phyloP scores from a whole-genome alignment of 2,888 invertebrate species.

The Augiades crinisus region DNA sequence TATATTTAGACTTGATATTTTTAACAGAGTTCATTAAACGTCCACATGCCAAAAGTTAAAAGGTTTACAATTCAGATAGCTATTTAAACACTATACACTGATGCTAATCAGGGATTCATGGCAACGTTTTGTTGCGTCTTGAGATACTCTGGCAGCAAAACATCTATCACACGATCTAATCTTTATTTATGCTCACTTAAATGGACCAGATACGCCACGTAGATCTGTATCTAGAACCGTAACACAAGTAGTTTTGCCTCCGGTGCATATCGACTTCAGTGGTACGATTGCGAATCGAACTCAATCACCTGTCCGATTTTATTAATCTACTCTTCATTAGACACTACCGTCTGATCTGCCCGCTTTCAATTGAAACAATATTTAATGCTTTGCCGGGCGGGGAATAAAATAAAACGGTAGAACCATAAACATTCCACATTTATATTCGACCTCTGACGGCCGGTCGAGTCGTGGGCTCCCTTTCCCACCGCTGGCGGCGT shows the following conservation, averaged over 20 bases:
- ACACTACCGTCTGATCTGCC: conserved; percentile 68
- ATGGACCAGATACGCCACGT: conserved; percentile 28
- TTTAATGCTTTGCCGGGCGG: conserved; percentile 74
- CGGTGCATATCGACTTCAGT: conserved; percentile 36
- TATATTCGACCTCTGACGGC: conserved; percentile 78
- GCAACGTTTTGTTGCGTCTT: background rate
- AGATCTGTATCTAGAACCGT: conserved; percentile 49
- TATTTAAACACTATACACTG: background rate
- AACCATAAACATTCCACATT: conserved; percentile 81
- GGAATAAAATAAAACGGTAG: conserved; percentile 80
- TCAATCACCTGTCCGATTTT: conserved; percentile 64
- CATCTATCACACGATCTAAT: conserved; percentile 28
- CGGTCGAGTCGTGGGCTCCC: conserved; percentile 53
- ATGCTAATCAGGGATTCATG: background rate
- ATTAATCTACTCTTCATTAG: conserved; percentile 75
- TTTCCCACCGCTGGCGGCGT: conserved; percentile 43
- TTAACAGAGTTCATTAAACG: too few species aligned
- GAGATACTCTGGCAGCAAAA: background rate
- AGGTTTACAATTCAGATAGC: background rate
- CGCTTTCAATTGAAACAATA: conserved; percentile 81
- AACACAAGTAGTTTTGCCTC: conserved; percentile 56
- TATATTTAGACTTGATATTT: background rate
- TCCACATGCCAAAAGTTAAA: background rate
- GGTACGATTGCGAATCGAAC: conserved; percentile 61
- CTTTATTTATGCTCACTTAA: conserved; percentile 32